Evolutionary conservation across 2,113 vertebrate species (phyloP), one percentile per base, ranked within the genome.

Genomic region (Xyliphius kryptos): DNA sequence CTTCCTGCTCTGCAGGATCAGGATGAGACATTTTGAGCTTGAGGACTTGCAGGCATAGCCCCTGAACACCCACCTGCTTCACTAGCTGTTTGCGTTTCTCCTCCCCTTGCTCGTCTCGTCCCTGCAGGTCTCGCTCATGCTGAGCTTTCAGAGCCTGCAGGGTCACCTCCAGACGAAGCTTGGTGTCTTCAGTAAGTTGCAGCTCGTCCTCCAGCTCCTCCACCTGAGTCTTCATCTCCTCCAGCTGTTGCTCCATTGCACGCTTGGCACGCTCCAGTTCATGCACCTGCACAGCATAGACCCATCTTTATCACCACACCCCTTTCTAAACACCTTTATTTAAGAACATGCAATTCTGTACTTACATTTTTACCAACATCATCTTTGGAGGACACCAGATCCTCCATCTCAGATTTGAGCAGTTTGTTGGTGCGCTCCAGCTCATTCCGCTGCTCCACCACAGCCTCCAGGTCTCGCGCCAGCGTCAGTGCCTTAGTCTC

Each of bases 141-240:
- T 99, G 96, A 13, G 95, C 90, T 76, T 95, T 97, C 89, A 94
- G 84, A 73, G 96, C 96, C 87, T 99, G 96, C 74, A 97, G 88
- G 86, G 98, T 99, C 74, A 99, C 96, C 83, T 99, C 96, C 82
- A 98, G 86, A 2, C 96, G 88, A 69, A 99, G 83, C 61, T 99
- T 99, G 69, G 94, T 94, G 0, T 99, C 96, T 71, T 99, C 96
- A 0, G 96, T 99, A 68, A 92, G 87, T 86, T 99, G 96, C 20
- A 99, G 88, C 74, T 99, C 95, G 1, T 99, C 96, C 78, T 99
- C 96, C 74, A 99, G 85, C 79, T 99, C 95, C 76, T 99, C 96
- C 43, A 99, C 74, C 78, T 98, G 96, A 0, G 89, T 87, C 70
- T 85, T 92, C 92, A 97, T 98, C 87, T 99, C 96, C 67, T 92